Conservation (phyloP, 2,888 invertebrate species). For the Hydroisotoma schaefferi region DNA sequence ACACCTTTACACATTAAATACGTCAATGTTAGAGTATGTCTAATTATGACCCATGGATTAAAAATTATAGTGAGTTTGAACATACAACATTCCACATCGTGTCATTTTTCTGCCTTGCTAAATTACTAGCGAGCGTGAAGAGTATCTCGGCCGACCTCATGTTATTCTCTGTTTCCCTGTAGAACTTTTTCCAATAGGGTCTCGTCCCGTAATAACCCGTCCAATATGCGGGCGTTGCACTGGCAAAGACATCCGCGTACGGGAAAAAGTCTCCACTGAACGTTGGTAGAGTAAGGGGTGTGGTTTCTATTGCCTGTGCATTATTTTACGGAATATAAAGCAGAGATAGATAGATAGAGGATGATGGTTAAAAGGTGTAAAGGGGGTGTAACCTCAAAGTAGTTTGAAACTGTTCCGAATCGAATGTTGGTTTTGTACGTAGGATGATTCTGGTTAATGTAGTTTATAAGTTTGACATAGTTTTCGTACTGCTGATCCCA, state of each 20-base stretch:
- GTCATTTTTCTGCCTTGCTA: background rate
- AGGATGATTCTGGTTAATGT: constrained; percentile 76
- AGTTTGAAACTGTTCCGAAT: constrained; percentile 88
- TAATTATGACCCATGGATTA: background rate
- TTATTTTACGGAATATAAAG: too few relatives aligned
- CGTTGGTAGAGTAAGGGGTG: constrained; percentile 66
- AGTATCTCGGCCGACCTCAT: constrained; percentile 78
- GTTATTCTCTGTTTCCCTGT: constrained; percentile 77
- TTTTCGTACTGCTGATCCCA: constrained; percentile 93
- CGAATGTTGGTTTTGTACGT: constrained; percentile 68
- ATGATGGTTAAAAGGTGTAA: too few relatives aligned
- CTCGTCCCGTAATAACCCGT: constrained; percentile 92
- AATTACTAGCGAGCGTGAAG: constrained; percentile 59
- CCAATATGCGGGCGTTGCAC: constrained; percentile 90
- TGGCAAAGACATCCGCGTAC: constrained; percentile 89
- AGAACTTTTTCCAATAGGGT: constrained; percentile 73
- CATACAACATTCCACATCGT: background rate
- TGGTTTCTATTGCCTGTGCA: too few relatives aligned
- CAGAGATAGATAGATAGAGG: too few relatives aligned
- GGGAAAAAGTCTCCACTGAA: constrained; percentile 94
- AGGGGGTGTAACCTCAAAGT: too few relatives aligned
- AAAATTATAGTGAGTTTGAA: background rate
- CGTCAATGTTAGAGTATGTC: background rate
- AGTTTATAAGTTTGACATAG: constrained; percentile 80
- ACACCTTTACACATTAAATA: constrained; percentile 52